Conservation (phyloP, 2,797 vertebrate species). For the Prunella strophiata region DNA sequence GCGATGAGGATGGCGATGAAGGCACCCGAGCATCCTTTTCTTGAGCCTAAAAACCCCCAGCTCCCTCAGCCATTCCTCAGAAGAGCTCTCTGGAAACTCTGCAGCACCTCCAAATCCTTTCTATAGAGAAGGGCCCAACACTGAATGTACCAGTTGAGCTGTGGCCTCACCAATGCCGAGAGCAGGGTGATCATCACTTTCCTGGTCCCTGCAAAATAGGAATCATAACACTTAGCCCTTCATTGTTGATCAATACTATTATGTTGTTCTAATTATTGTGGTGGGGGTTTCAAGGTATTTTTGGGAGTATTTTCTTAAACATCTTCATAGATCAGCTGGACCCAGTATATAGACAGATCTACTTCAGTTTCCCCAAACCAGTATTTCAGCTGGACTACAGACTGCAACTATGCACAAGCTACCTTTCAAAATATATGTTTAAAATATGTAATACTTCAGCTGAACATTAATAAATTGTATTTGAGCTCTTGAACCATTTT, state of each 20-base stretch:
- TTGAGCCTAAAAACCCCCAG: neutral
- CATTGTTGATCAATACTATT: neutral
- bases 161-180: neutral
- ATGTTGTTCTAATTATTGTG: neutral
- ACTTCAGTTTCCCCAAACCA: neutral
- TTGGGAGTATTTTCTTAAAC: neutral
- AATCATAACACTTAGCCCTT: neutral
- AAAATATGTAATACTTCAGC: neutral
- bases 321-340: neutral
- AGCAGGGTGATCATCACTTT: neutral
- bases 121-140: neutral
- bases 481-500: neutral
- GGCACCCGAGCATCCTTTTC: neutral
- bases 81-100: neutral
- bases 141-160: neutral
- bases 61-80: neutral
- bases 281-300: neutral
- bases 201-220: neutral
- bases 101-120: neutral
- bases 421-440: neutral
- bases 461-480: neutral
- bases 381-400: neutral
- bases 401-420: neutral
- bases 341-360: neutral
- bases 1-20: neutral